Conservation (phyloP, 2,888 invertebrate genomes). For the Ormyrus thymus region DNA sequence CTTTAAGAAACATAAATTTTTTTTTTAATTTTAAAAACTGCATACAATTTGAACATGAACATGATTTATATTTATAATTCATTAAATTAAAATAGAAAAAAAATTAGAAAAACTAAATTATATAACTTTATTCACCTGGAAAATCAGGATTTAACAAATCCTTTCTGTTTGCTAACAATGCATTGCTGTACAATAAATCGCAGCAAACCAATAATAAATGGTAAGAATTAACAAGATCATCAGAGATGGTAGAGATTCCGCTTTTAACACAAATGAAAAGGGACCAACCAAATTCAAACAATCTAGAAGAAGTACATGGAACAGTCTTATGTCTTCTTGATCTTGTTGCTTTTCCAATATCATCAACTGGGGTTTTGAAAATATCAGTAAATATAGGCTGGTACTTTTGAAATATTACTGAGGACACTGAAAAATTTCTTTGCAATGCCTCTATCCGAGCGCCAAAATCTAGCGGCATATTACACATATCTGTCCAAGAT, state of each 20-base stretch:
- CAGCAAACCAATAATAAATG: slow-evolving; percentile 93
- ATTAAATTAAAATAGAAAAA: slow-evolving; percentile 32
- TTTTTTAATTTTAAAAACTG: not conserved
- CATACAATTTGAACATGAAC: not conserved
- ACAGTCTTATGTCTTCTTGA: slow-evolving; percentile 82
- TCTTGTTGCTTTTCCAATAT: slow-evolving; percentile 77
- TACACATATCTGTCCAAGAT: slow-evolving; percentile 96
- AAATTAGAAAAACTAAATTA: not conserved
- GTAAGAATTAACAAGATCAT: slow-evolving; percentile 95
- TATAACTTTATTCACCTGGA: slow-evolving; percentile 78
- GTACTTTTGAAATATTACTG: slow-evolving; percentile 94
- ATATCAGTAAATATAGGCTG: slow-evolving; percentile 91
- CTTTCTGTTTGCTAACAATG: slow-evolving; percentile 84
- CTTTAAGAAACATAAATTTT: slow-evolving; percentile 72
- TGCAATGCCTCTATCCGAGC: slow-evolving; percentile 90
- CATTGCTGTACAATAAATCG: slow-evolving; percentile 93
- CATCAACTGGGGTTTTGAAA: slow-evolving; percentile 84
- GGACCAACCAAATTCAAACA: slow-evolving; percentile 96
- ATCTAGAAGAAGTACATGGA: slow-evolving; percentile 87
- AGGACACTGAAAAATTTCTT: slow-evolving; percentile 93
- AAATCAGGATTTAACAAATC: slow-evolving; percentile 92
- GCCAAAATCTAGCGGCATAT: slow-evolving; percentile 88
- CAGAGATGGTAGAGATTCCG: slow-evolving; percentile 88
- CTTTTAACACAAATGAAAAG: slow-evolving; percentile 93
- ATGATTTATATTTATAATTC: not conserved